phyloP scores from a whole-genome alignment of 1,140 invertebrate genomes.

The Chironomus striatipennis region DNA sequence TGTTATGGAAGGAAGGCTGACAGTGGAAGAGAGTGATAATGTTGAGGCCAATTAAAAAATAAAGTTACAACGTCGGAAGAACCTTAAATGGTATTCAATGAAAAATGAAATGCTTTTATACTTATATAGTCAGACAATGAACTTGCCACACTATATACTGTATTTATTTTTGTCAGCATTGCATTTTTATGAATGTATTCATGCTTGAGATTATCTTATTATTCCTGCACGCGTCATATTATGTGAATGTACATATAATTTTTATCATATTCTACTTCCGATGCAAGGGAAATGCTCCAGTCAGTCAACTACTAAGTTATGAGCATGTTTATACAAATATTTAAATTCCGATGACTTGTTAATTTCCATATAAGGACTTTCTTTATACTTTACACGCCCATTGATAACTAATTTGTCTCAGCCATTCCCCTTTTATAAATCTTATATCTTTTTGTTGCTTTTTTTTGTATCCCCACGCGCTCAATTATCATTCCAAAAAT shows the following conservation, averaged over 20 bases:
- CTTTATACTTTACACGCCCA: no score
- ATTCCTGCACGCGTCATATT: background rate
- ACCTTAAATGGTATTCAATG: slow-evolving; percentile 12
- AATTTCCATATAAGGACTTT: background rate
- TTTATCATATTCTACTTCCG: slow-evolving; percentile 7
- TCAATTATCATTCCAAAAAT: background rate
- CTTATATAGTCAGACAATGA: background rate
- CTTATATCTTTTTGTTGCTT: background rate
- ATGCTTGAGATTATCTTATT: background rate
- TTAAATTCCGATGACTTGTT: background rate
- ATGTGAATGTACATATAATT: background rate
- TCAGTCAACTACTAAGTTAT: background rate
- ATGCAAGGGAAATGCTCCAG: background rate
- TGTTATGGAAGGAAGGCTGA: background rate
- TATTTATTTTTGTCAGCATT: background rate
- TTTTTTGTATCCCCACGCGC: background rate
- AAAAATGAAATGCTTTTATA: slow-evolving; percentile 1
- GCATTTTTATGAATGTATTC: background rate
- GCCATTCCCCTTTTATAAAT: background rate
- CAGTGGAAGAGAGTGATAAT: background rate
- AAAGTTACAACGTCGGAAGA: slow-evolving; percentile 5
- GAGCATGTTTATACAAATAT: background rate
- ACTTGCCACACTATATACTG: background rate
- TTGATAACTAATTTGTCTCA: slow-evolving; percentile 3
- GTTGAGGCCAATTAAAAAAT: background rate